Evolutionary conservation across 2,113 vertebrate genomes (phyloP).

Genomic region (Salvelinus fontinalis): DNA sequence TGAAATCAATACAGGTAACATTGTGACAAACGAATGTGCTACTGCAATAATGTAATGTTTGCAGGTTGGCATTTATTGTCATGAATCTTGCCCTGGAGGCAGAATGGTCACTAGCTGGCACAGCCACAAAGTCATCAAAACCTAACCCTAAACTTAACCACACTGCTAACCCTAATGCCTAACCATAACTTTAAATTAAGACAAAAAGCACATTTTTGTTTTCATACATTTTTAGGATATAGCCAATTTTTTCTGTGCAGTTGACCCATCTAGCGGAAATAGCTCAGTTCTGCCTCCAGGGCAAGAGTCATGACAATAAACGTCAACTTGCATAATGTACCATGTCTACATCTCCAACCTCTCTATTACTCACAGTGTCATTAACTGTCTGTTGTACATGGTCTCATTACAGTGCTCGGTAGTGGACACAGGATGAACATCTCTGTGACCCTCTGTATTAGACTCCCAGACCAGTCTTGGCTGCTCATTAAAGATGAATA

Average conservation of each 20-base stretch:
- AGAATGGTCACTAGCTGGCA: constrained; percentile 32
- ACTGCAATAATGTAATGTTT: constrained; percentile 37
- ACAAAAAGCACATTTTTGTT: no score
- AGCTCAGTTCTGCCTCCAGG: no score
- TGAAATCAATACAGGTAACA: constrained; percentile 53
- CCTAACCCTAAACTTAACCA: no score
- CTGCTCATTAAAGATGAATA: constrained; percentile 32
- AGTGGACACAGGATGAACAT: neutral
- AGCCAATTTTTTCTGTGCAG: no score
- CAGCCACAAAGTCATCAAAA: constrained; percentile 23
- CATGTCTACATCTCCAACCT: no score
- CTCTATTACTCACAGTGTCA: constrained; percentile 47
- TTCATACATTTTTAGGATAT: no score
- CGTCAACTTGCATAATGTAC: no score
- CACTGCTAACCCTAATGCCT: no score
- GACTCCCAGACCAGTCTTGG: constrained; percentile 36
- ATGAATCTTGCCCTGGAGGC: neutral
- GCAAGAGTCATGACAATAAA: no score
- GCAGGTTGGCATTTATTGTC: no score
- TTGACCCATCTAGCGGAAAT: no score
- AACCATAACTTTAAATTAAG: no score
- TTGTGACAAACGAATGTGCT: constrained; percentile 55
- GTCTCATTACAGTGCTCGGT: neutral
- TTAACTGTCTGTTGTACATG: constrained; percentile 44
- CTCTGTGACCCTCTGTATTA: constrained; percentile 4